Evolutionary conservation across 2,113 vertebrate species (phyloP).

Genomic region (Malurus cyaneus): DNA sequence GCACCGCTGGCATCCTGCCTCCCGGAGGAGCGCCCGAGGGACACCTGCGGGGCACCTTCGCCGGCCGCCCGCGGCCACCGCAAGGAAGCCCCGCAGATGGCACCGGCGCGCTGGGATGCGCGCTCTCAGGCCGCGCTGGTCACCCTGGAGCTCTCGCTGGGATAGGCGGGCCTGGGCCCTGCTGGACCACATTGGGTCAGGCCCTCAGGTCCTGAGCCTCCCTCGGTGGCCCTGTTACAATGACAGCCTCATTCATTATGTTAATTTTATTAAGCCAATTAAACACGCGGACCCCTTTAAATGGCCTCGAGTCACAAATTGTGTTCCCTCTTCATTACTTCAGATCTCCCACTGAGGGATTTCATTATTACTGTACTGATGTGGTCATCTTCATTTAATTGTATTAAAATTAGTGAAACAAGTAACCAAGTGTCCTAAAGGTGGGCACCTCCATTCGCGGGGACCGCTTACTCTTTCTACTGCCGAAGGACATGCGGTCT

Average conservation of each 20-base stretch:
- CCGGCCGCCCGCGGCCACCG: neutral
- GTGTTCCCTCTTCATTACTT: neutral
- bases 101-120: neutral
- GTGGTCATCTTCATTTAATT: neutral
- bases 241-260: neutral
- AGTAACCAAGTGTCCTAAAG: fast-evolving
- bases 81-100: neutral
- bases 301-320: neutral
- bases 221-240: fast-evolving
- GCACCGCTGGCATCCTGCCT: no score
- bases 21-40: neutral
- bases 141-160: neutral
- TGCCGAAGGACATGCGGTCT: neutral
- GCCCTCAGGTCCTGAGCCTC: neutral
- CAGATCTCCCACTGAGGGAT: neutral
- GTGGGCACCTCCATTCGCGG: neutral
- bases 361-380: neutral
- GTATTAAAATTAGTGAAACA: neutral
- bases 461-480: fast-evolving
- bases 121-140: neutral
- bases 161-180: neutral
- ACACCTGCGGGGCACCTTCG: fast-evolving
- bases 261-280: neutral
- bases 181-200: neutral
- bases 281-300: neutral